These are phyloP conservation scores for Xyrauchen texanus DNA, from an alignment of 2,113 vertebrate genomes.

Conservation along the genomic window DNA sequence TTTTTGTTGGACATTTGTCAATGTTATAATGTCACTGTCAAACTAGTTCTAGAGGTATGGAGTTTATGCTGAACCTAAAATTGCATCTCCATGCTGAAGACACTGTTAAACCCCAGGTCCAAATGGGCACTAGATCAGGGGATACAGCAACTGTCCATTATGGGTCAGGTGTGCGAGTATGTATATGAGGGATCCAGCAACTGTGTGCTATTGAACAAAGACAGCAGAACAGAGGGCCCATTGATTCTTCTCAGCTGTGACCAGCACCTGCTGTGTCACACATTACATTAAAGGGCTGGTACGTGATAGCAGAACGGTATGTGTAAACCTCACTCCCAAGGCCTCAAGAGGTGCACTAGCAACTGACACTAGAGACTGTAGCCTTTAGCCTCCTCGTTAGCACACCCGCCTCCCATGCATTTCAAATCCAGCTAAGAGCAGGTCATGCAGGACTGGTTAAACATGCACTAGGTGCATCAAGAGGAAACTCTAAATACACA, in stretches of 20 bases:
- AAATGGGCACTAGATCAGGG: conserved; percentile 6
- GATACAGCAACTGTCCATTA: conserved; percentile 47
- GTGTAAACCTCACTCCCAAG: too few relatives aligned
- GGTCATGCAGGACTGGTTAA: too few relatives aligned
- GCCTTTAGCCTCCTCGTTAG: too few relatives aligned
- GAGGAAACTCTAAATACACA: background rate
- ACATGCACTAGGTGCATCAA: background rate
- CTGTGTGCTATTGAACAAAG: conserved; percentile 47
- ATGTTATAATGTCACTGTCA: background rate
- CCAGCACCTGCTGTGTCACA: conserved; percentile 46
- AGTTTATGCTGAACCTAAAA: background rate
- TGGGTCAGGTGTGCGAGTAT: conserved; percentile 52
- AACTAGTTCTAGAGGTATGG: background rate
- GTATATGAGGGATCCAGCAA: conserved; percentile 37
- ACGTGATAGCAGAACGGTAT: too few relatives aligned
- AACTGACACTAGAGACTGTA: too few relatives aligned
- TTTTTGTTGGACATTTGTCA: background rate
- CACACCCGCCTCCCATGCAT: too few relatives aligned
- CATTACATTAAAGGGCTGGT: background rate
- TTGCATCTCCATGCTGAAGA: background rate
- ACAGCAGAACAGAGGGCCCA: conserved; percentile 30
- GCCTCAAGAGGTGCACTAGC: too few relatives aligned
- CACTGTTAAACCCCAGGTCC: background rate
- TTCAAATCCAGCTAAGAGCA: too few relatives aligned
- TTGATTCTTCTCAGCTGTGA: conserved; percentile 44